Evolutionary conservation across 2,888 invertebrate species (phyloP).

Genomic region (Caenorhabditis angaria): DNA sequence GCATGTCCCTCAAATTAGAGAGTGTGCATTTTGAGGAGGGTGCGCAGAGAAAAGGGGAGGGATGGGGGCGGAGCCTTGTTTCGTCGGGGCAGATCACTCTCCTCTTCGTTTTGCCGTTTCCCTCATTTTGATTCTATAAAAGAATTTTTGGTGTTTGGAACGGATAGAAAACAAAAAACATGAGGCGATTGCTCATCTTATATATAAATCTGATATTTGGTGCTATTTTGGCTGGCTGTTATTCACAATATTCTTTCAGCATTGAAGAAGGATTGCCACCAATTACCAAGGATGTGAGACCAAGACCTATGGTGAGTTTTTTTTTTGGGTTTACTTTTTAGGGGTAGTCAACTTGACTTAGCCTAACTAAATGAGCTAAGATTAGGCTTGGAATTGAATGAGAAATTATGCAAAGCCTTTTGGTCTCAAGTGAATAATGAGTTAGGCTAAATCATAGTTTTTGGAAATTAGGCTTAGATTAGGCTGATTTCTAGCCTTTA

Average conservation of each 20-base stretch:
- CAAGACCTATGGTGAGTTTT: conserved; percentile 41
- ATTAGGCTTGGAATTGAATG: not conserved
- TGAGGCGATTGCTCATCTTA: not conserved
- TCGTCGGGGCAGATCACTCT: conserved; percentile 6
- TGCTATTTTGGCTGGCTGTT: not conserved
- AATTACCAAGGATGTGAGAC: conserved; percentile 40
- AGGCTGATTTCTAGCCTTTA: too few species aligned
- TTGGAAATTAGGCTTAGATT: too few species aligned
- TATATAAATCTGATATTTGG: too few species aligned
- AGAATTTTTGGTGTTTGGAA: too few species aligned
- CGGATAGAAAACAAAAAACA: not conserved
- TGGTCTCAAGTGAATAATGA: too few species aligned
- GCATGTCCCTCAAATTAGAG: conserved; percentile 22
- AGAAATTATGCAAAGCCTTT: not conserved
- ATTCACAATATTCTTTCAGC: conserved; percentile 19
- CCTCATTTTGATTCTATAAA: too few species aligned
- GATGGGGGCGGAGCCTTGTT: conserved; percentile 19
- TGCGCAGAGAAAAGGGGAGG: conserved; percentile 22
- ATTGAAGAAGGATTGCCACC: conserved; percentile 24
- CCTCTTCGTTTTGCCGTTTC: conserved; percentile 23
- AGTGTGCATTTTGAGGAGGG: conserved; percentile 21
- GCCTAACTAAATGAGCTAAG: not conserved
- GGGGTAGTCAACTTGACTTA: too few species aligned
- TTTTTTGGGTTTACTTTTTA: not conserved
- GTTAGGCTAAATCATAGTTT: too few species aligned